Conservation (phyloP, 2,113 vertebrate species). For the Smithornis capensis region DNA sequence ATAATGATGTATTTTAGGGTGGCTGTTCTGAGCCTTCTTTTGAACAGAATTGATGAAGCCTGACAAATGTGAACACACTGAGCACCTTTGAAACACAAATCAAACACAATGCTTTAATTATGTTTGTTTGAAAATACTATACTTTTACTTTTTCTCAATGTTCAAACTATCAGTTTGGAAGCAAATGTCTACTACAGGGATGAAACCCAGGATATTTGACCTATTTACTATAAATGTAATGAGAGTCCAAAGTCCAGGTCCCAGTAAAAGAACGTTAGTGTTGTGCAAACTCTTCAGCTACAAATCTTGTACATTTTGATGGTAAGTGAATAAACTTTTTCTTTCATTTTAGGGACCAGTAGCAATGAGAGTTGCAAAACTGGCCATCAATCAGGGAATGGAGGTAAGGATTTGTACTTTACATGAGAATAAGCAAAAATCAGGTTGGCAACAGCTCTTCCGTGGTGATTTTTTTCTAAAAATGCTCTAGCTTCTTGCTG, state of each 20-base stretch:
- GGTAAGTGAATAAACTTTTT: neutral
- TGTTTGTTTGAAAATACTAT: neutral
- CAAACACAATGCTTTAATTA: neutral
- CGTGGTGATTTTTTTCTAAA: neutral
- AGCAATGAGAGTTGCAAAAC: slow-evolving; percentile 95
- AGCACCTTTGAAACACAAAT: neutral
- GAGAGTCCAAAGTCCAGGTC: neutral
- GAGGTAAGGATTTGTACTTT: slow-evolving; percentile 81
- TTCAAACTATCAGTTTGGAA: neutral
- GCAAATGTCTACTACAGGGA: neutral
- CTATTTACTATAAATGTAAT: neutral
- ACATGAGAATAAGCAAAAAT: neutral
- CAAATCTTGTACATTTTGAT: neutral
- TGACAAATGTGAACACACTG: neutral
- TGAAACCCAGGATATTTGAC: neutral
- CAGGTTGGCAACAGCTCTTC: neutral
- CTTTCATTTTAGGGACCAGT: slow-evolving; percentile 87
- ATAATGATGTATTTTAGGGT: neutral
- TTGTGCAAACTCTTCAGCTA: neutral
- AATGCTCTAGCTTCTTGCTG: neutral
- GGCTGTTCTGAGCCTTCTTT: neutral
- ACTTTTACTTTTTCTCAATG: neutral
- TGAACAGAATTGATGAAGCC: neutral
- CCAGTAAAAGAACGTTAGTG: neutral
- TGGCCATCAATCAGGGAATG: slow-evolving; percentile 95